phyloP scores from a whole-genome alignment of 2,113 vertebrate species.

The Macroglossus sobrinus region DNA sequence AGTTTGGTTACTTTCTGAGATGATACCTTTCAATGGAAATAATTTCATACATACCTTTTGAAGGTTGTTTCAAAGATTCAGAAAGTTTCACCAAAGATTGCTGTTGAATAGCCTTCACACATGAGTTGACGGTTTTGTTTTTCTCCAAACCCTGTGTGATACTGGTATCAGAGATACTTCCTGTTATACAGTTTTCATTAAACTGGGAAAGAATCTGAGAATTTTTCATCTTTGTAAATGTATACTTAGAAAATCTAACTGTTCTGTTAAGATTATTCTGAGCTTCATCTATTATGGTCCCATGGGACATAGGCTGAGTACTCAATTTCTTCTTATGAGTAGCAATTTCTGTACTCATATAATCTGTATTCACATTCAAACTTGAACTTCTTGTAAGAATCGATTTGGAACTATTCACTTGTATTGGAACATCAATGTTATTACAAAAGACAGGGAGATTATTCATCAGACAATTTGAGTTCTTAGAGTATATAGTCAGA shows the following conservation, averaged over 20 bases:
- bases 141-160: slow-evolving; percentile 64
- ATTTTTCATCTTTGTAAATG: slow-evolving; percentile 78
- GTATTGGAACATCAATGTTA: slow-evolving; percentile 35
- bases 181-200: slow-evolving; percentile 55
- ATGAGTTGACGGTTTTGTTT: slow-evolving; percentile 58
- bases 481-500: slow-evolving; percentile 39
- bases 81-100: slow-evolving; percentile 86
- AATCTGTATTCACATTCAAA: slow-evolving; percentile 50
- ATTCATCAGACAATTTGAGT: slow-evolving; percentile 11
- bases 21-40: not conserved
- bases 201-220: slow-evolving; percentile 48
- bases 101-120: slow-evolving; percentile 65
- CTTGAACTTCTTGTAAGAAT: slow-evolving; percentile 45
- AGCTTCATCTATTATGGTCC: not conserved
- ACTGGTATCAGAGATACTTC: slow-evolving; percentile 54
- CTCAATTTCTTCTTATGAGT: slow-evolving; percentile 3
- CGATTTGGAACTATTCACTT: slow-evolving; percentile 67
- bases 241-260: slow-evolving; percentile 71
- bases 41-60: slow-evolving; percentile 85
- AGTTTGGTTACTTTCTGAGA: not conserved
- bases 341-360: not conserved
- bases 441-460: slow-evolving; percentile 48
- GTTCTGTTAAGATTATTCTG: slow-evolving; percentile 42
- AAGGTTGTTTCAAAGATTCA: slow-evolving; percentile 79
- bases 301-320: not conserved